Evolutionary conservation across 1,140 invertebrate species (phyloP).

Genomic region (Oscheius sp.): DNA sequence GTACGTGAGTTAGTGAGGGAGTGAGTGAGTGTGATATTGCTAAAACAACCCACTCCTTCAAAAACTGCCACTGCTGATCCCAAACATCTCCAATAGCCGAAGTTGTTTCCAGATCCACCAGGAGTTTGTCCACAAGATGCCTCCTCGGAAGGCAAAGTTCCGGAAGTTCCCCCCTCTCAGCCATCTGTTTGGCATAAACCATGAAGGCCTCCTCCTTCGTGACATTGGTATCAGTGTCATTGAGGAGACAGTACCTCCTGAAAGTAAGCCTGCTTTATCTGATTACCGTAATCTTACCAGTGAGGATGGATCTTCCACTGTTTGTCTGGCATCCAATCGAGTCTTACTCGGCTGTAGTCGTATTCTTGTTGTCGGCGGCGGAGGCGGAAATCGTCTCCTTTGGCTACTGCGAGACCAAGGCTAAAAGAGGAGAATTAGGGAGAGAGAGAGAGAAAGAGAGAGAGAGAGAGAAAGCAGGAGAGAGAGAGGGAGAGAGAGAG

Average conservation of each 20-base stretch:
- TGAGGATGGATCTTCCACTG: conserved; percentile 59
- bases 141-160: conserved; percentile 47
- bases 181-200: conserved; percentile 56
- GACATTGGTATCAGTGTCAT: conserved; percentile 55
- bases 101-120: conserved; percentile 56
- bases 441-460: too few species aligned
- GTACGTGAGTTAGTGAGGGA: too few species aligned
- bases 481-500: too few species aligned
- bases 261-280: not conserved
- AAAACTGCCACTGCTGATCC: conserved; percentile 46
- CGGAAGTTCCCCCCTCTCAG: conserved; percentile 44
- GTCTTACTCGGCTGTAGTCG: conserved; percentile 44
- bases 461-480: too few species aligned
- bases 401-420: conserved; percentile 52
- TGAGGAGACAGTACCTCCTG: conserved; percentile 58
- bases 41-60: conserved; percentile 12
- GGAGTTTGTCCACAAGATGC: conserved; percentile 51
- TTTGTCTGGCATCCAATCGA: conserved; percentile 51
- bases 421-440: too few species aligned
- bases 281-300: conserved; percentile 40
- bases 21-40: too few species aligned
- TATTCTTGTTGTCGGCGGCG: conserved; percentile 30
- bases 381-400: conserved; percentile 51
- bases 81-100: conserved; percentile 42
- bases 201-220: conserved; percentile 53